Evolutionary conservation across 2,797 vertebrate species (phyloP).

Genomic region (Nannoperca australis): DNA sequence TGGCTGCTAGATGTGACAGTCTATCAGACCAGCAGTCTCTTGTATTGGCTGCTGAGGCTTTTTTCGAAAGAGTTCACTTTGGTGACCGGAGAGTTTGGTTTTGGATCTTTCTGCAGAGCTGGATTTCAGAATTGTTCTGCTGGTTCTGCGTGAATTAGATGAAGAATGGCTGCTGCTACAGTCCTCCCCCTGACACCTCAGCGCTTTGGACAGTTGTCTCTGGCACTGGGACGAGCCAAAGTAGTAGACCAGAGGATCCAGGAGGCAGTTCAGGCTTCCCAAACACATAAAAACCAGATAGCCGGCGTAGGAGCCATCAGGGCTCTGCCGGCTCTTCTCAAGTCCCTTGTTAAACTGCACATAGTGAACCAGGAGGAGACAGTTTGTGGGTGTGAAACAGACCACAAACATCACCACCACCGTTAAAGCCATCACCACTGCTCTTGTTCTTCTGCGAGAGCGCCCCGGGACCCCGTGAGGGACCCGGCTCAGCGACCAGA

Average conservation of each 20-base stretch:
- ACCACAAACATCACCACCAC: conserved; percentile 90
- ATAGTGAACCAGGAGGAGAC: conserved; percentile 89
- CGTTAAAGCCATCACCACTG: conserved; percentile 85
- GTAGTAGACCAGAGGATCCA: conserved; percentile 94
- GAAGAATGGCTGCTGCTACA: conserved; percentile 47
- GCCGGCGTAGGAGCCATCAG: conserved; percentile 85
- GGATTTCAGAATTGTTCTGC: conserved; percentile 57
- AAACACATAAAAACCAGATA: conserved; percentile 91
- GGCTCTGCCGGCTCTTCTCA: background rate
- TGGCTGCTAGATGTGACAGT: background rate
- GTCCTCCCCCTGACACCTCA: conserved; percentile 78
- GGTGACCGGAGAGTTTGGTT: background rate
- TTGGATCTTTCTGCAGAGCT: conserved; percentile 32
- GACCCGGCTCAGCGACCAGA: conserved; percentile 83
- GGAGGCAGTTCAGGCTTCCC: conserved; percentile 91
- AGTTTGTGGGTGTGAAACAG: conserved; percentile 92
- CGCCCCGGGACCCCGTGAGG: background rate
- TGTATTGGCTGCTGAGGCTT: conserved; percentile 85
- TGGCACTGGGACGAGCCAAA: conserved; percentile 94
- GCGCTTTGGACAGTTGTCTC: conserved; percentile 81
- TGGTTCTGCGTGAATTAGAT: conserved; percentile 72
- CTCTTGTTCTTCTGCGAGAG: conserved; percentile 85
- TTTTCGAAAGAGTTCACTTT: conserved; percentile 75
- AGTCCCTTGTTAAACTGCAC: conserved; percentile 60
- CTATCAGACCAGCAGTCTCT: conserved; percentile 85